Evolutionary conservation across 2,797 vertebrate genomes (phyloP).

Genomic region (Coendou prehensilis): DNA sequence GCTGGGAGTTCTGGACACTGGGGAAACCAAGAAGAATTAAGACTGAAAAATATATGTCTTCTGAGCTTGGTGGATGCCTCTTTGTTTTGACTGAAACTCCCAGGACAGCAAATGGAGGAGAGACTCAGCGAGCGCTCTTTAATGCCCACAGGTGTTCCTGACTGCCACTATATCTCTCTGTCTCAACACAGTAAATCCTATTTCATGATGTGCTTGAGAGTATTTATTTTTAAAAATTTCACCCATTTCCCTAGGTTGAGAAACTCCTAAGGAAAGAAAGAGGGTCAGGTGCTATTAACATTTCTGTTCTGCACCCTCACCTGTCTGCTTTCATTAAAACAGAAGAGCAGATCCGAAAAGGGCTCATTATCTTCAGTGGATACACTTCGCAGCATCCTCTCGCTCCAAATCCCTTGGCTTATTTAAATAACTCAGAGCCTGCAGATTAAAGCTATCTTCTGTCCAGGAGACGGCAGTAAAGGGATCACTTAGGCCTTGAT

Average conservation of each 20-base stretch:
- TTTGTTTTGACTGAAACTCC: slow-evolving; percentile 15
- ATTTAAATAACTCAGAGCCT: slow-evolving; percentile 81
- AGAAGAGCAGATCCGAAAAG: slow-evolving; percentile 65
- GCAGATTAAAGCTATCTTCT: slow-evolving; percentile 82
- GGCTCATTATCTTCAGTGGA: slow-evolving; percentile 77
- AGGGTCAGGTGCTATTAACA: background rate
- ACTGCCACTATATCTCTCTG: background rate
- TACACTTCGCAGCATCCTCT: slow-evolving; percentile 69
- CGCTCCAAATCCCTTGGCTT: slow-evolving; percentile 77
- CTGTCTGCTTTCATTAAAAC: slow-evolving; percentile 78
- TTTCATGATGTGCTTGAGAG: background rate
- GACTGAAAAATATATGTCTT: background rate
- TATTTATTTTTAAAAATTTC: slow-evolving; percentile 46
- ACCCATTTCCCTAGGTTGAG: background rate
- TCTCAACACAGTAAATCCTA: background rate
- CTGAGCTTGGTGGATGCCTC: background rate
- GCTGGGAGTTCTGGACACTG: background rate
- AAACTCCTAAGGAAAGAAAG: slow-evolving; percentile 37
- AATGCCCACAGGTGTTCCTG: background rate
- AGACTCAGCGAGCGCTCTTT: background rate
- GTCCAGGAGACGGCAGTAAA: slow-evolving; percentile 67
- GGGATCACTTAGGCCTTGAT: slow-evolving; percentile 81
- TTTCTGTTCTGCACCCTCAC: slow-evolving; percentile 73
- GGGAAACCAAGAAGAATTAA: background rate
- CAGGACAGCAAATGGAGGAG: background rate